Evolutionary conservation across 1,140 invertebrate species (phyloP), one percentile per base, ranked within the genome.

Genomic region (Pygmarrhopalites habei): DNA sequence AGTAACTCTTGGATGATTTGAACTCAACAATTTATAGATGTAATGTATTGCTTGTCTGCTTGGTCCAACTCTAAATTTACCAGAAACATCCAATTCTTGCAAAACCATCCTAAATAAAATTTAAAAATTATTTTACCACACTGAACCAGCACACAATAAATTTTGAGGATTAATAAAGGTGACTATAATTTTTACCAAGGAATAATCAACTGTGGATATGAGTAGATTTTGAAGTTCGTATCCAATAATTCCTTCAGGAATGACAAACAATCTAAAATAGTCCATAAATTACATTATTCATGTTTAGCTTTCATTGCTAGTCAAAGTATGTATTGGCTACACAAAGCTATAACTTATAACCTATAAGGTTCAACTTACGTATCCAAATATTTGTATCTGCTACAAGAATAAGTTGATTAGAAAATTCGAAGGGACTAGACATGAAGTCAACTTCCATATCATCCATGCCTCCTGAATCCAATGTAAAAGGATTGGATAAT

Each of bases 41-140:
- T 57, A 71, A 12, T 66, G 53, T 10, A 62, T 51, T 17, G 65
- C 58, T 2, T 15, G 2, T 2, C 58, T 25, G 14, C 17, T 25
- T 26, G 49, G 25, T 3, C 28, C 25, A 23, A 4, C 21, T 17
- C 1, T 14, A 19, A 26, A 2, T 62, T 63, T 61, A 4, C 30
- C 23, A 1, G 60, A 29, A 7, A 60, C 55, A 55, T 70, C 69
- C 52, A 70, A 39, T 58, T 70, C 69, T 63, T 70, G 69, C 15
- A 70, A 43, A 4, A 70, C 69, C 63, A 66, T 67, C 69, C 69
- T n/a, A n/a, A n/a, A n/a, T n/a, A n/a, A n/a, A n/a, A n/a, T n/a
- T n/a, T n/a, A n/a, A n/a, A n/a, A n/a, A n/a, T n/a, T n/a, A n/a
- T n/a, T n/a, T n/a, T n/a, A n/a, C n/a, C n/a, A n/a, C n/a, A n/a